Conservation (phyloP, 1,140 invertebrate genomes). For the Laupala kohalensis region DNA sequence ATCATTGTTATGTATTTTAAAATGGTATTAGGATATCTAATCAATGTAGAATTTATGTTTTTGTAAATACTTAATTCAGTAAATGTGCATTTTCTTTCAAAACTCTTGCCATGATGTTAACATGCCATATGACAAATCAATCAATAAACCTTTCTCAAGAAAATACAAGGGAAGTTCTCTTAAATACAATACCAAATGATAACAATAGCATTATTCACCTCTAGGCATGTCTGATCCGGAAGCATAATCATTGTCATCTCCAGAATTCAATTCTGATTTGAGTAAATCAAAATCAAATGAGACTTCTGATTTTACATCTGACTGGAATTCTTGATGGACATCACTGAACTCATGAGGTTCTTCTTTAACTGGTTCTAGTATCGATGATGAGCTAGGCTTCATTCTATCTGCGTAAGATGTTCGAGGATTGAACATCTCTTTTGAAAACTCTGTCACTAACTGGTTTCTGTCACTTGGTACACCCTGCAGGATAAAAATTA, state of each 20-base stretch:
- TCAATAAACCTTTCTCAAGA: too few species aligned
- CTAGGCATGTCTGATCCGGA: neutral
- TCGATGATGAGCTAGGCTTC: neutral
- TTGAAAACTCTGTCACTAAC: slow-evolving; percentile 38
- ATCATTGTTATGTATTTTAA: too few species aligned
- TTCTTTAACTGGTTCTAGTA: neutral
- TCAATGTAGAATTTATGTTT: too few species aligned
- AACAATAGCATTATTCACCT: neutral
- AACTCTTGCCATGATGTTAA: too few species aligned
- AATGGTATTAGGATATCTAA: too few species aligned
- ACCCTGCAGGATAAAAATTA: slow-evolving; percentile 1
- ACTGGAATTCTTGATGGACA: neutral
- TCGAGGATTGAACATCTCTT: slow-evolving; percentile 35
- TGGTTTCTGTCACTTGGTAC: slow-evolving; percentile 7
- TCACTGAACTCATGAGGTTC: neutral
- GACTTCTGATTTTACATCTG: slow-evolving; percentile 2
- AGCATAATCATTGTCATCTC: neutral
- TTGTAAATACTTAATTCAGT: too few species aligned
- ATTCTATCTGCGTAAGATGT: neutral
- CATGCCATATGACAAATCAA: too few species aligned
- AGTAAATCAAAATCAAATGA: slow-evolving; percentile 6
- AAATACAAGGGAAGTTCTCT: too few species aligned
- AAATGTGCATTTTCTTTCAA: too few species aligned
- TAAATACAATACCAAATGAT: too few species aligned
- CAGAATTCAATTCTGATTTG: slow-evolving; percentile 2